phyloP scores from a whole-genome alignment of 92 coral and sea anemone genomes.

The Chrysogorgia sp. region DNA sequence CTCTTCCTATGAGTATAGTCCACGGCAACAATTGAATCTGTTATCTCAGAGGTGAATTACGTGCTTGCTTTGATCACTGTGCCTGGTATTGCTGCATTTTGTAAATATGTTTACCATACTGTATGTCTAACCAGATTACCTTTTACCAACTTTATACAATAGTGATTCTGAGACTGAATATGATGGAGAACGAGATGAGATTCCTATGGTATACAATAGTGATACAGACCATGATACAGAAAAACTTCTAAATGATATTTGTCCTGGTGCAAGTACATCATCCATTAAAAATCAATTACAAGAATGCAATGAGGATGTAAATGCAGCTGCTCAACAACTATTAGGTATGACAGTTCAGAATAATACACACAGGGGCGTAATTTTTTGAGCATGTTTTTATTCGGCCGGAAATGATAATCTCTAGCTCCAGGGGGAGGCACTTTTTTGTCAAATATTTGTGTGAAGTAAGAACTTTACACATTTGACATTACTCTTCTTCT shows the following conservation, averaged over 20 bases:
- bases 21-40: no score
- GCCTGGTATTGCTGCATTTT: no score
- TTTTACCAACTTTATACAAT: not conserved
- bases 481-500: no score
- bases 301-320: slow-evolving; percentile 12
- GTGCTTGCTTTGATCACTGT: no score
- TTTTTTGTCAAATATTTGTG: no score
- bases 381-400: not conserved
- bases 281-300: not conserved
- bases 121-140: not conserved
- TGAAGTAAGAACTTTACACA: no score
- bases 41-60: no score
- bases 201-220: not conserved
- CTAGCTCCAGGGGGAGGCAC: no score
- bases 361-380: not conserved
- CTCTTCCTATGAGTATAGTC: no score
- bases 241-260: slow-evolving; percentile 5
- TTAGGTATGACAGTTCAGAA: slow-evolving; percentile 7
- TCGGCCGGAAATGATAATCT: not conserved
- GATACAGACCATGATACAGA: not conserved
- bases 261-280: slow-evolving; percentile 3
- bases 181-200: not conserved
- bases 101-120: not conserved
- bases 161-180: slow-evolving; percentile 17
- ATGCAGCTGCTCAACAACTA: slow-evolving; percentile 31